Conservation (phyloP, 2,797 vertebrate species). For the Leptodactylus fallax region DNA sequence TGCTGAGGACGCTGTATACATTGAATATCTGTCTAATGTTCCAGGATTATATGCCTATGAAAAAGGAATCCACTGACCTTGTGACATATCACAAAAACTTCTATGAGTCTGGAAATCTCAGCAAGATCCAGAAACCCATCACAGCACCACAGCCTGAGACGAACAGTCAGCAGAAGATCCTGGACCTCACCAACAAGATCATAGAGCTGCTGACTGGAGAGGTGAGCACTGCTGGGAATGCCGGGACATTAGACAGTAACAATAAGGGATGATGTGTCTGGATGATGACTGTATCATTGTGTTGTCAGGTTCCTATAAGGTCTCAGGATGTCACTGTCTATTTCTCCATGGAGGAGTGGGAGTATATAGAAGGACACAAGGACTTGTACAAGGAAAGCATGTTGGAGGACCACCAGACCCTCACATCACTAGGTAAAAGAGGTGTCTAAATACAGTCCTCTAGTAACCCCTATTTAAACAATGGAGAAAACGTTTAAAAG, state of each 20-base stretch:
- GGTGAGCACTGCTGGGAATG: neutral
- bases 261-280: no score
- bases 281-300: neutral
- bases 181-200: neutral
- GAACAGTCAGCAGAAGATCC: neutral
- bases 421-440: neutral
- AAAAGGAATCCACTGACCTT: neutral
- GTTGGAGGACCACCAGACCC: neutral
- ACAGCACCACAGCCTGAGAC: neutral
- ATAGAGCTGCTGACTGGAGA: neutral
- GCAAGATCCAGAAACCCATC: neutral
- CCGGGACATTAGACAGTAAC: neutral
- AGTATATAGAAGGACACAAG: neutral
- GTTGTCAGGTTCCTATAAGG: neutral
- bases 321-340: neutral
- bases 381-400: neutral
- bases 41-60: neutral
- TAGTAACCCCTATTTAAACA: neutral
- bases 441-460: neutral
- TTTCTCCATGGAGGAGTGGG: constrained; percentile 7
- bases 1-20: neutral
- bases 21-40: neutral
- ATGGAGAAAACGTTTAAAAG: neutral
- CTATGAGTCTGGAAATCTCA: neutral
- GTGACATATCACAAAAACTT: neutral